Evolutionary conservation across 2,888 invertebrate genomes (phyloP), one percentile per base, ranked within the genome.

Genomic region (Eutolmus rufibarbis): DNA sequence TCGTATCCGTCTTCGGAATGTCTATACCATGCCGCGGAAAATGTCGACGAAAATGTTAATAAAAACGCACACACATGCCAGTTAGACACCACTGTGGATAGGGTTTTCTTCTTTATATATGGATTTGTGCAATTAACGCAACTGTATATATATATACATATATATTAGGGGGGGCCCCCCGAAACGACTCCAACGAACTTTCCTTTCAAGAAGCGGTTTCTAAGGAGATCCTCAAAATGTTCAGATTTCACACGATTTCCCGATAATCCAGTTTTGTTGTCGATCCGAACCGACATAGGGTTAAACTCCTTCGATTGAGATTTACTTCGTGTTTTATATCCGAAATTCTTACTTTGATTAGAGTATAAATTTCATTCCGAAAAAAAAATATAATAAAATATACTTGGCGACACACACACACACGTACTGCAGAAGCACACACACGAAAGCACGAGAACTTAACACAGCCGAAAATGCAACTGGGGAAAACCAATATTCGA

Each of bases 11-110:
- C 74, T 85, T 74, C 77, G 84, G 79, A 85, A 87, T 88, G 87
- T 88, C 87, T 88, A 66, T 84, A 88, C 85, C 87, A 87, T 88
- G 85, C 84, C 88, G 88, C 88, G 88, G 88, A 87, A 88, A 87
- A 88, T 88, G 79, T 87, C 87, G 82, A 87, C 86, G 88, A 88
- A 88, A 88, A 84, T 87, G 88, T 87, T 87, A 86, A 87, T 88
- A 87, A 88, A 77, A 74, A 87, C 88, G 86, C 87, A 88, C 82
- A 87, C 84, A 84, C 87, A 66, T 28, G 28, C n/a, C 14, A 56
- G 19, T 56, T 34, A 76, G 14, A n/a, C 5, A 76, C n/a, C 34
- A 76, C 76, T 40, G 76, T 51, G 19, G 19, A 7, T 51, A 37
- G 76, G 76, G 40, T 37, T 37, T 40, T 76, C 40, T 76, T 76